Evolutionary conservation across 2,797 vertebrate genomes (phyloP).

Genomic region (Propithecus perrieri): DNA sequence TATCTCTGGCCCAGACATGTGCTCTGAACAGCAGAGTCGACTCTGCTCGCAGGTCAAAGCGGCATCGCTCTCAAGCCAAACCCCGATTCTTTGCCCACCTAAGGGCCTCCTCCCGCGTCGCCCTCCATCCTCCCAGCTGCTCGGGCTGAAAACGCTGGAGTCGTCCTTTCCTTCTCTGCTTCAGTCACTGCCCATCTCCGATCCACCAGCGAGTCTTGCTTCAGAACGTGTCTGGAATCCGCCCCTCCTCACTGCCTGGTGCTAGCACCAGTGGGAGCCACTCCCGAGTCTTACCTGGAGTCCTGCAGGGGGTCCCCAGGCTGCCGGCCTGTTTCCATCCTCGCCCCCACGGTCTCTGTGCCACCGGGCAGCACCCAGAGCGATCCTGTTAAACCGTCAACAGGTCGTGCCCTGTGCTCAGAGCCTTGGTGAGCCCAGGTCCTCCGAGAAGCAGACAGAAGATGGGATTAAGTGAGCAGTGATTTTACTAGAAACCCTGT

Average conservation of each 20-base stretch:
- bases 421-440: not conserved
- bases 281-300: not conserved
- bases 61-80: not conserved
- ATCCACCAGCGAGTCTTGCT: not conserved
- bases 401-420: not conserved
- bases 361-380: not conserved
- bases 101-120: not conserved
- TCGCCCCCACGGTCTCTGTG: no score
- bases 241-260: no score
- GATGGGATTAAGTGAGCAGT: not conserved
- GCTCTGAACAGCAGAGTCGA: not conserved
- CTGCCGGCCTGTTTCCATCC: not conserved
- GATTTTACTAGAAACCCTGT: not conserved
- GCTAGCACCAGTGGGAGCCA: not conserved
- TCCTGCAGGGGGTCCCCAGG: not conserved
- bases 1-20: not conserved
- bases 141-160: not conserved
- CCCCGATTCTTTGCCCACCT: fast-evolving
- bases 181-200: not conserved
- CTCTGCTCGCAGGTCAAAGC: fast-evolving
- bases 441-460: not conserved
- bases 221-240: fast-evolving
- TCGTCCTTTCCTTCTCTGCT: not conserved
- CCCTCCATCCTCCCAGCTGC: not conserved
- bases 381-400: fast-evolving